phyloP scores from a whole-genome alignment of 2,888 invertebrate genomes.

The Tridacna gigas region DNA sequence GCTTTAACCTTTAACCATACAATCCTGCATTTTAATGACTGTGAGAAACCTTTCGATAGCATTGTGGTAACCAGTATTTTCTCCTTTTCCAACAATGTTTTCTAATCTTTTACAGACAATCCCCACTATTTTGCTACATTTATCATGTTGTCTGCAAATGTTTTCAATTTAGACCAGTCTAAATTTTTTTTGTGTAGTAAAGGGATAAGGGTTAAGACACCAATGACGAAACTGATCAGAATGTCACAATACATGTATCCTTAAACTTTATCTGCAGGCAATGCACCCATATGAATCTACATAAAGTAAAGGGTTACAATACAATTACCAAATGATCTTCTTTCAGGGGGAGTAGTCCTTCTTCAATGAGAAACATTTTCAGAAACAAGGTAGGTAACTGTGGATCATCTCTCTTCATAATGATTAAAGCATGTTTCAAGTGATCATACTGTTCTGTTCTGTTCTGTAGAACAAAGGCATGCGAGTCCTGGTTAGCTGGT shows the following conservation, averaged over 20 bases:
- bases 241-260: too few relatives aligned
- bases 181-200: too few relatives aligned
- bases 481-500: constrained; percentile 91
- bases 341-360: constrained; percentile 88
- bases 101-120: neutral
- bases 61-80: neutral
- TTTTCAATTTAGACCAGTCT: too few relatives aligned
- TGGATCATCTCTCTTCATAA: constrained; percentile 89
- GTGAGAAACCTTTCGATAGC: neutral
- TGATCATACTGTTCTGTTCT: constrained; percentile 91
- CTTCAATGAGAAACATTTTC: constrained; percentile 93
- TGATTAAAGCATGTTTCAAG: constrained; percentile 89
- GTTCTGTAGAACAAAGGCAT: constrained; percentile 91
- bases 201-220: too few relatives aligned
- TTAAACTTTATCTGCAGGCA: too few relatives aligned
- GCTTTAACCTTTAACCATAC: neutral
- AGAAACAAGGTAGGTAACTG: constrained; percentile 90
- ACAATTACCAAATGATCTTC: constrained; percentile 85
- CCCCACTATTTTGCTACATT: too few relatives aligned
- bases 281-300: too few relatives aligned
- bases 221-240: too few relatives aligned
- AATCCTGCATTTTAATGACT: neutral
- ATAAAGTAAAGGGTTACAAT: too few relatives aligned
- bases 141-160: too few relatives aligned
- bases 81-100: neutral